Evolutionary conservation across 2,888 invertebrate genomes (phyloP), one percentile per base, ranked within the genome.

Genomic region (Noctua fimbriata): DNA sequence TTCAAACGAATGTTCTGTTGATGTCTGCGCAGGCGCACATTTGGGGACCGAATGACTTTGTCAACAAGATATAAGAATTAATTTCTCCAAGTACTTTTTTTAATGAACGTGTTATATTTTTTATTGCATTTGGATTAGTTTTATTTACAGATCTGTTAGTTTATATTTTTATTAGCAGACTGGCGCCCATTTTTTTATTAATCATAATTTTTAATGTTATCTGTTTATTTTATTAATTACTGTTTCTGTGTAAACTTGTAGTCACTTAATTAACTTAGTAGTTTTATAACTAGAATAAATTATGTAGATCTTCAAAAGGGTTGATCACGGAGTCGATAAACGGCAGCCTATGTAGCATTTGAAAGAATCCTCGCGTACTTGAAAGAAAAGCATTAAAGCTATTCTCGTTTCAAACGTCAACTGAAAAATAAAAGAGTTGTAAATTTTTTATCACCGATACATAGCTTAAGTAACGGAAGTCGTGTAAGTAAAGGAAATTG

Each of bases 381-480:
- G 24, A 28, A 72, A 74, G 18, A 28, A 78, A 69, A 63, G 16
- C 83, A 83, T 55, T 41, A 86, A 83, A 85, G 74, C 74, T 85
- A 87, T 86, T 88, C 79, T 65, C 41, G 82, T 78, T 91, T 91
- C 89, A 91, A 90, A 89, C 91, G 89, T 92, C 91, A 91, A 91
- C 92, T 91, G 89, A 84, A 86, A 92, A 92, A 93, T 93, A 93
- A 92, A 92, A 92, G 90, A 86, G 93, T 89, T 89, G 92, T 95
- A 92, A 94, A 92, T 94, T 95, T 95, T 95, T 95, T 94, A 95
- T 94, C 91, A 93, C 93, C 93, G 92, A 93, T 95, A 95, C 94
- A 95, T 93, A 89, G 91, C 91, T 91, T 76, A 86, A 84, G 93
- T 93, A 94, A 93, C 95, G 96, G 96, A 96, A 95, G 96, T 94